Evolutionary conservation across 2,797 vertebrate genomes (phyloP).

Genomic region (Mionectes olivaceus): DNA sequence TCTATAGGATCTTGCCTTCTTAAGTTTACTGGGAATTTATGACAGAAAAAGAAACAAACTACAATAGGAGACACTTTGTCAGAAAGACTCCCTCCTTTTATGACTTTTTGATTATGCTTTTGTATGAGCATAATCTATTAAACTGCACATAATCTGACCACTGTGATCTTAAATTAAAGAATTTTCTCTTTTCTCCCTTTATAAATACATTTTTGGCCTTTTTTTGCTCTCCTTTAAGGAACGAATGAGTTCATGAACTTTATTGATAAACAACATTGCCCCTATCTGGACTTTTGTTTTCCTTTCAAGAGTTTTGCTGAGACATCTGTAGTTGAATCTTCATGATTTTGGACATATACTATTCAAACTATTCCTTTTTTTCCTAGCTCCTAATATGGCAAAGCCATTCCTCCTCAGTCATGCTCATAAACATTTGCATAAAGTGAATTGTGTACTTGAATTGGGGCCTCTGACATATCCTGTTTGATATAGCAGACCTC

Average conservation of each 20-base stretch:
- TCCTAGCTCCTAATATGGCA: conserved; percentile 34
- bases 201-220: background rate
- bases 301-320: conserved; percentile 28
- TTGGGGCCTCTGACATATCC: conserved; percentile 31
- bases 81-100: background rate
- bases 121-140: background rate
- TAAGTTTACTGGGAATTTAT: background rate
- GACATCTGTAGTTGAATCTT: conserved; percentile 34
- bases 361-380: conserved; percentile 12
- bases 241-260: conserved; percentile 51
- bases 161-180: background rate
- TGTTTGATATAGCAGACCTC: conserved; percentile 54
- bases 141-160: background rate
- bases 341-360: background rate
- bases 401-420: conserved; percentile 17
- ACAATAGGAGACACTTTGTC: background rate
- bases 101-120: background rate
- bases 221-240: background rate
- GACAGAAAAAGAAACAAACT: background rate
- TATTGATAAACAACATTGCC: conserved; percentile 15
- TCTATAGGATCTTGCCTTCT: background rate
- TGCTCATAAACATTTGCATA: conserved; percentile 60
- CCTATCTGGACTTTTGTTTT: conserved; percentile 31
- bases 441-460: conserved; percentile 52
- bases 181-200: background rate